A percentile compares a stretch with the other conserved stretches of the same genome.
These are phyloP conservation scores for Sciurus carolinensis DNA, from an alignment of 2,797 vertebrate genomes.

Conservation along the genomic window DNA sequence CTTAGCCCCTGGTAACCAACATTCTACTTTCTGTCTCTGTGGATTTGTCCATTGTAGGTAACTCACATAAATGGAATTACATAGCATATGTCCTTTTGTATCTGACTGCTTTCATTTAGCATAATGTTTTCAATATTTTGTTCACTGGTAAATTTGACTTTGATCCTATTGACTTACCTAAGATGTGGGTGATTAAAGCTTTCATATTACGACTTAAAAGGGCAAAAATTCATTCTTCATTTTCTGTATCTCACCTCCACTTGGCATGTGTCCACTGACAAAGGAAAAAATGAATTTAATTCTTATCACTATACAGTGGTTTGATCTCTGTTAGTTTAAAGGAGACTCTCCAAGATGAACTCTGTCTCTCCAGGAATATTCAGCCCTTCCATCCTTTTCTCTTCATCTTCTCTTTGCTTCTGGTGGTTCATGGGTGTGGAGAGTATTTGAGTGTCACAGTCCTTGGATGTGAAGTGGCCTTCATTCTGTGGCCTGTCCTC, in stretches of 20 bases:
- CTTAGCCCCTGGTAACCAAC: background rate
- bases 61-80: background rate
- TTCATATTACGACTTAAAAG: background rate
- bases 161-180: background rate
- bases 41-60: background rate
- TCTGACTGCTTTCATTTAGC: background rate
- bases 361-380: background rate
- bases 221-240: background rate
- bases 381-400: background rate
- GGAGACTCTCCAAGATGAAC: background rate
- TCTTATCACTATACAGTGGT: background rate
- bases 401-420: background rate
- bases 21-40: background rate
- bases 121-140: background rate
- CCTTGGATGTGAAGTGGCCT: fast-evolving
- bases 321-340: background rate
- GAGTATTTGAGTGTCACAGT: background rate
- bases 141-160: background rate
- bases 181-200: background rate
- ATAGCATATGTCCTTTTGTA: background rate
- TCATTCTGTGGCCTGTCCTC: background rate
- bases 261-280: background rate
- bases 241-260: background rate
- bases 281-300: background rate
- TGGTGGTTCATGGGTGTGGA: background rate